These are phyloP conservation scores for Atherix ibis DNA, from an alignment of 2,888 invertebrate species.

Conservation along the genomic window DNA sequence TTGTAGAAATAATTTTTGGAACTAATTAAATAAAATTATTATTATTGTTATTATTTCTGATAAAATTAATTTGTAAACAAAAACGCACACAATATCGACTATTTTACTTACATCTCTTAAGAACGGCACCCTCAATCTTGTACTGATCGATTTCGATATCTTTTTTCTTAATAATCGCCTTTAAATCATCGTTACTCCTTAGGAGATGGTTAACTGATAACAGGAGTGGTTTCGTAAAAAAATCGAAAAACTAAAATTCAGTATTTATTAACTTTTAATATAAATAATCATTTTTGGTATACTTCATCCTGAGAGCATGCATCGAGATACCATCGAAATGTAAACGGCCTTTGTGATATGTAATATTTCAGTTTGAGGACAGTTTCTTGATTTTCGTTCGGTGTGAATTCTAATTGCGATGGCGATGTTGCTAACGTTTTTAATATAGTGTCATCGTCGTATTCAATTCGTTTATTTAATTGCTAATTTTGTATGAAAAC, in stretches of 20 bases:
- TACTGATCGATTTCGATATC: constrained; percentile 26
- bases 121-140: constrained; percentile 19
- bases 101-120: constrained; percentile 21
- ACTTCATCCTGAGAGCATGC: too few relatives aligned
- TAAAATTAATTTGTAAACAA: too few relatives aligned
- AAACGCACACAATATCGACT: too few relatives aligned
- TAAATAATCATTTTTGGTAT: neutral
- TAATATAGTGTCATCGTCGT: constrained; percentile 15
- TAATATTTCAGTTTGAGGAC: constrained; percentile 19
- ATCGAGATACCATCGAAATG: constrained; percentile 20
- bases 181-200: constrained; percentile 15
- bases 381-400: neutral
- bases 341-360: constrained; percentile 15
- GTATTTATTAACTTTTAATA: neutral
- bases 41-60: too few relatives aligned
- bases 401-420: neutral
- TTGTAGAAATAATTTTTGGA: too few relatives aligned
- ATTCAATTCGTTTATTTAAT: constrained; percentile 23
- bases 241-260: constrained; percentile 17
- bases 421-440: constrained; percentile 12
- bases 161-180: constrained; percentile 19
- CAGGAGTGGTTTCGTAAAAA: constrained; percentile 15
- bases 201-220: constrained; percentile 13
- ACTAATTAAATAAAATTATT: too few relatives aligned
- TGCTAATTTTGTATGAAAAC: constrained; percentile 16